A percentile compares a stretch with the other conserved stretches of the same genome.
Conservation (phyloP, 2,113 vertebrate genomes). For the Aphelocoma coerulescens region DNA sequence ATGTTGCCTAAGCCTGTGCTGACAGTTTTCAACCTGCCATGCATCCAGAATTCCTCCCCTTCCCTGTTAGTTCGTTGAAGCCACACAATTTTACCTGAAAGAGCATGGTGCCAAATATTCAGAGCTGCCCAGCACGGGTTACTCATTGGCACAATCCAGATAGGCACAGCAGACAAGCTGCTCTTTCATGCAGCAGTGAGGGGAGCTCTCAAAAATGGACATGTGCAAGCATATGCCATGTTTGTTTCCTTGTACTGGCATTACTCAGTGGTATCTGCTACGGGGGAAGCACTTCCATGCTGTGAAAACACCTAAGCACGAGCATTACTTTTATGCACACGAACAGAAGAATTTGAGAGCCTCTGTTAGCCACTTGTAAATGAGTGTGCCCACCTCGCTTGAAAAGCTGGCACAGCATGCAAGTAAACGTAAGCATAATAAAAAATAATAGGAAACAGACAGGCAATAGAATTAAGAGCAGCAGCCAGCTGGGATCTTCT, state of each 20-base stretch:
- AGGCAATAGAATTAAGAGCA: conserved; percentile 50
- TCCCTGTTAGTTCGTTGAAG: background rate
- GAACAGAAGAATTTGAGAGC: background rate
- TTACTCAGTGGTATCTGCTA: background rate
- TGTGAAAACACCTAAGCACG: background rate
- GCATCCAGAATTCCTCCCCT: background rate
- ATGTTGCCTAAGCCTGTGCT: background rate
- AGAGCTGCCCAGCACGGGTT: background rate
- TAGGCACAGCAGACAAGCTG: background rate
- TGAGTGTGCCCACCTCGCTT: background rate
- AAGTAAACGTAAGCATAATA: conserved; percentile 45
- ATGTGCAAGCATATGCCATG: background rate
- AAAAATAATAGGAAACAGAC: conserved; percentile 63
- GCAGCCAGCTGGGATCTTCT: conserved; percentile 66
- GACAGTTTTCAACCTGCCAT: background rate
- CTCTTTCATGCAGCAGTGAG: background rate
- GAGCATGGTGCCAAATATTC: background rate
- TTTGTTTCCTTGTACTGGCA: background rate
- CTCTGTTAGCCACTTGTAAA: background rate
- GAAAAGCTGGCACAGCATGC: background rate
- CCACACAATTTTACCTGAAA: background rate
- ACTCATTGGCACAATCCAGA: background rate
- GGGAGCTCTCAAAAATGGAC: background rate
- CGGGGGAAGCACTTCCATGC: background rate
- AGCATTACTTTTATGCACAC: background rate